Conservation (phyloP, 2,888 invertebrate genomes). For the Petrolisthes manimaculis region DNA sequence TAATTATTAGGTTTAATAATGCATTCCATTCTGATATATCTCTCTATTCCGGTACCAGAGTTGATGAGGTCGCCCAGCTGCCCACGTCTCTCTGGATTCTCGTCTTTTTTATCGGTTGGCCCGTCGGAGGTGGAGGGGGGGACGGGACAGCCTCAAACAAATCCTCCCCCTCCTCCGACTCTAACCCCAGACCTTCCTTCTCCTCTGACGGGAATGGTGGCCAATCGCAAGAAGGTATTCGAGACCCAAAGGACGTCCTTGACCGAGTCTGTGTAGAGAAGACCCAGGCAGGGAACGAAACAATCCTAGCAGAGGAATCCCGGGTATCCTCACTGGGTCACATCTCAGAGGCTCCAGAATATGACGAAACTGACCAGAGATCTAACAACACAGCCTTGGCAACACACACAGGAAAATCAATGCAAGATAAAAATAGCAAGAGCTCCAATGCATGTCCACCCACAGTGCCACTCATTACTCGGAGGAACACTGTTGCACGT, state of each 20-base stretch:
- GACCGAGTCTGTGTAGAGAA: conserved; percentile 16
- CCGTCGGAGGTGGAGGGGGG: conserved; percentile 70
- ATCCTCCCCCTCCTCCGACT: conserved; percentile 69
- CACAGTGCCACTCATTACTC: conserved; percentile 10
- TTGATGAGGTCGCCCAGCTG: conserved; percentile 67
- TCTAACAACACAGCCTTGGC: background rate
- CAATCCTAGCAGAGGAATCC: background rate
- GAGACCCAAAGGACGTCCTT: conserved; percentile 69
- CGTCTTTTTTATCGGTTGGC: conserved; percentile 71
- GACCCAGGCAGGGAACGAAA: background rate
- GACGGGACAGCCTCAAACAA: conserved; percentile 68
- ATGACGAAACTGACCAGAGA: background rate
- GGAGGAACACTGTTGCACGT: conserved; percentile 50
- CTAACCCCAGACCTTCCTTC: conserved; percentile 69
- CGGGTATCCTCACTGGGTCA: conserved; percentile 1
- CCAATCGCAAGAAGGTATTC: conserved; percentile 80
- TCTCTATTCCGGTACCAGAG: conserved; percentile 36
- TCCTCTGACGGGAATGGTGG: conserved; percentile 79
- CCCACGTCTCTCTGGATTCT: conserved; percentile 67
- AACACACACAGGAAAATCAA: background rate
- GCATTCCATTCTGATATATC: too few relatives aligned
- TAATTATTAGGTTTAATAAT: background rate
- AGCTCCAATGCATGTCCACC: background rate
- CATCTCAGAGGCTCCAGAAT: conserved; percentile 7
- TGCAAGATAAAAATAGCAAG: background rate